Base-by-base conservation (phyloP, 2,797 vertebrate species). In the Ara ararauna region DNA sequence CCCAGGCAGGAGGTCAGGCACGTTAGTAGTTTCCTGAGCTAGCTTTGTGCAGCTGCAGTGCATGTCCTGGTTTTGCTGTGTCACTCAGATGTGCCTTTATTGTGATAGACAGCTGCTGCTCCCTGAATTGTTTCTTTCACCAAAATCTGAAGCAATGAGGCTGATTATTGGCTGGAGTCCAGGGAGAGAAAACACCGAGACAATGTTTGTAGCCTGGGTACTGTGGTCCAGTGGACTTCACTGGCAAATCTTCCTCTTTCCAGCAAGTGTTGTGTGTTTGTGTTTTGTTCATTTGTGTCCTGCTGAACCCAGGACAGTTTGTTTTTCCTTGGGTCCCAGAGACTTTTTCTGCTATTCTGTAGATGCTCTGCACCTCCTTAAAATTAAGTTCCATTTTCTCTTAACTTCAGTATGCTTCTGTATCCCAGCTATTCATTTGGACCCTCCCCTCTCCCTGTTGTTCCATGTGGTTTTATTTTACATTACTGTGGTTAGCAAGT, bases 91-190 rank as follows among this genome's bases (percentile, higher is more conserved):
- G 80, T 72, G 73, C 36, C 44, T 60, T 27, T 65, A 8, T 78
- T 92, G 70, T 90, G 36, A n/a, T 13, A 74, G 76, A 11, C 95
- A 94, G 82, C 89, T 94, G 87, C 58, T 94, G 78, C 53, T 87
- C 70, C 64, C 87, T 97, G 75, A 97, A 96, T 95, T 87, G 89
- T 84, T 78, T 38, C 91, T 96, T 97, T 97, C 94, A 94, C 38
- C 58, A 30, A 75, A 75, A 93, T 65, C 61, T 83, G 89, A 60
- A 89, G 66, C 83, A 96, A 75, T 81, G 72, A 95, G 82, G 70
- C 94, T 83, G 87, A 76, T 66, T 48, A 12, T 8, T 92, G 94
- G 91, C 94, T 72, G 45, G 53, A 8, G 29, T 51, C 87, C 96
- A 89, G 45, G 72, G 51, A 67, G 34, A 50, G n/a, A 71, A 36